Conservation (phyloP, 2,888 invertebrate genomes). For the Busseola fusca region DNA sequence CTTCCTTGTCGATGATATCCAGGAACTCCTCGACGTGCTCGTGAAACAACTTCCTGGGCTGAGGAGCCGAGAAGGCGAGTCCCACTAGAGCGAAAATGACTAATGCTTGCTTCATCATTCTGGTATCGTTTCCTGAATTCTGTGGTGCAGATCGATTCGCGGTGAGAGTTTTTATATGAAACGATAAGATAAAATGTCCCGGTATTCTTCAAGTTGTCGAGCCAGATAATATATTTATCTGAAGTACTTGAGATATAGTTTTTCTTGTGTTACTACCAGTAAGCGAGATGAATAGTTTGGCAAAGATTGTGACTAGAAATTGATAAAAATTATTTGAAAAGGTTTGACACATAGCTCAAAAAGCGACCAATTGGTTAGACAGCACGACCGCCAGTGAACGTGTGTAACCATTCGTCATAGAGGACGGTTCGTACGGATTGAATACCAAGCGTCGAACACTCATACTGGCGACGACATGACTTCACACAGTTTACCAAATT, state of each 20-base stretch:
- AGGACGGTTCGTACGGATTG: neutral
- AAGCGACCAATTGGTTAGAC: neutral
- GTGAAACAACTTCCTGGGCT: conserved; percentile 78
- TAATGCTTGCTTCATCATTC: conserved; percentile 73
- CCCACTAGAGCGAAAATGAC: conserved; percentile 70
- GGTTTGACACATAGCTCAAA: no score
- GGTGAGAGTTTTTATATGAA: conserved; percentile 64
- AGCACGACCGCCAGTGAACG: neutral
- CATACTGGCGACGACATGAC: neutral
- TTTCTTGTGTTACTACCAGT: conserved; percentile 2
- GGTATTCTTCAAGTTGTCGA: conserved; percentile 44
- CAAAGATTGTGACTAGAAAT: neutral
- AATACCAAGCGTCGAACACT: neutral
- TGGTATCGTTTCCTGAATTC: conserved; percentile 55
- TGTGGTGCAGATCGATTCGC: conserved; percentile 43
- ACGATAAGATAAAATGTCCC: conserved; percentile 52
- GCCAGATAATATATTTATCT: conserved; percentile 27
- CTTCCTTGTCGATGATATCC: conserved; percentile 70
- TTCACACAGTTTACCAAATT: neutral
- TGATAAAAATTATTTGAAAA: neutral
- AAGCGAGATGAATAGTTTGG: conserved; percentile 4
- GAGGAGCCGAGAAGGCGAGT: conserved; percentile 72
- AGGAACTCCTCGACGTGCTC: conserved; percentile 79
- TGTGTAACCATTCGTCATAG: neutral
- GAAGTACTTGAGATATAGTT: conserved; percentile 36